Evolutionary conservation across 2,797 vertebrate species (phyloP), one percentile per base, ranked within the genome.

Genomic region (Delichon dasypus): DNA sequence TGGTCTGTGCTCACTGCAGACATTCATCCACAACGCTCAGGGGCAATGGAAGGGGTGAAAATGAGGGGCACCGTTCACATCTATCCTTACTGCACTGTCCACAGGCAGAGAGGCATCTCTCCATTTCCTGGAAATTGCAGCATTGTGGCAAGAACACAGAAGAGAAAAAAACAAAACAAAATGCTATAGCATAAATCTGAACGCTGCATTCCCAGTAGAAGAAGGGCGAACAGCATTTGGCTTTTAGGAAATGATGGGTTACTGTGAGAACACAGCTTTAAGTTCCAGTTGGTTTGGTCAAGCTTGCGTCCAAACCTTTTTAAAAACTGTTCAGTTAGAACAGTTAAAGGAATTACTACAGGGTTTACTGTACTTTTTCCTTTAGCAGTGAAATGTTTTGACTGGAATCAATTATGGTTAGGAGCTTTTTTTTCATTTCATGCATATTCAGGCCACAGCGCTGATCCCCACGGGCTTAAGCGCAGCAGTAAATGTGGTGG

Each of bases 311-410:
- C 89, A 94, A 86, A 73, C 23, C 47, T 45, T 90, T 34, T 13
- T 15, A 83, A 92, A 79, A 72, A 0, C 27, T 42, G 26, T 55
- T 61, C 55, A 78, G 36, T 44, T 82, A 47, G 20, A 89, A 57
- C 30, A 87, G 48, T 54, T 68, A 54, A 77, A 93, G 54, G 53
- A 85, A 88, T 67, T 19, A 71, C 22, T 38, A n/a, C 1, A 71
- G 17, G 15, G 27, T 84, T 95, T 79, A 67, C 38, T 65, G 45
- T 40, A 70, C n/a, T 89, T 85, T 94, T 74, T 42, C 54, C 62
- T 85, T 79, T 27, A 74, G 66, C 45, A 57, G 38, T 29, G 54
- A 94, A 89, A 21, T 83, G 25, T 79, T 94, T 91, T 79, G 25
- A 77, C 67, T 90, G 64, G 77, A 91, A 95, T n/a, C 32, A 86